Evolutionary conservation across 2,113 vertebrate species (phyloP).

Genomic region (Hyperoodon ampullatus): DNA sequence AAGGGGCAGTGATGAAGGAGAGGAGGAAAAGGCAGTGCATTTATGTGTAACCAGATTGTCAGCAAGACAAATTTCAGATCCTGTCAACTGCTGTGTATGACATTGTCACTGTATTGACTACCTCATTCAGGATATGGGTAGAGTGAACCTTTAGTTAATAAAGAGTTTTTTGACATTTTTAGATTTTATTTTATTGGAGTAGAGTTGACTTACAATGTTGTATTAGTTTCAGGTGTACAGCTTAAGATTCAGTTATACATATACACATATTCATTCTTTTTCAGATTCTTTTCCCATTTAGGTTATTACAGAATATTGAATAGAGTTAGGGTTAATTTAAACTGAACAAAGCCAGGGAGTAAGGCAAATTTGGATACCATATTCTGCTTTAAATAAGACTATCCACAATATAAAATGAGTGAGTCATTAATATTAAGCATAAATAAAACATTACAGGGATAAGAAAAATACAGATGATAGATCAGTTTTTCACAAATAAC

Average conservation of each 20-base stretch:
- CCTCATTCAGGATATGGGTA: background rate
- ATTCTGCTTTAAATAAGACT: background rate
- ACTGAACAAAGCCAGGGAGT: background rate
- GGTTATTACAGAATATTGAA: too few relatives aligned
- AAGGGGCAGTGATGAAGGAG: background rate
- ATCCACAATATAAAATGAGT: background rate
- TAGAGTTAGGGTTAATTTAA: background rate
- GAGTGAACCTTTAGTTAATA: background rate
- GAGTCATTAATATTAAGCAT: background rate
- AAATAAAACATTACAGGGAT: background rate
- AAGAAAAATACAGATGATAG: background rate
- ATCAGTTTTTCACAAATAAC: background rate
- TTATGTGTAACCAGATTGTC: background rate
- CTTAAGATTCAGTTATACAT: too few relatives aligned
- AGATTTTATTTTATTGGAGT: too few relatives aligned
- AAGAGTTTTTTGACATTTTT: too few relatives aligned
- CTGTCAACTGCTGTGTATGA: background rate
- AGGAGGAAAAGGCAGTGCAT: background rate
- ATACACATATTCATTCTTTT: too few relatives aligned
- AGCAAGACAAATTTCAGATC: background rate
- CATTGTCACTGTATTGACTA: background rate
- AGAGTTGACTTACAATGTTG: too few relatives aligned
- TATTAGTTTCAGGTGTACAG: too few relatives aligned
- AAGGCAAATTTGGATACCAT: background rate
- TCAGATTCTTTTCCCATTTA: too few relatives aligned